Base-by-base conservation (phyloP, 37 sponge, comb jelly and placozoan species). In the Petrosia ficiformis region DNA sequence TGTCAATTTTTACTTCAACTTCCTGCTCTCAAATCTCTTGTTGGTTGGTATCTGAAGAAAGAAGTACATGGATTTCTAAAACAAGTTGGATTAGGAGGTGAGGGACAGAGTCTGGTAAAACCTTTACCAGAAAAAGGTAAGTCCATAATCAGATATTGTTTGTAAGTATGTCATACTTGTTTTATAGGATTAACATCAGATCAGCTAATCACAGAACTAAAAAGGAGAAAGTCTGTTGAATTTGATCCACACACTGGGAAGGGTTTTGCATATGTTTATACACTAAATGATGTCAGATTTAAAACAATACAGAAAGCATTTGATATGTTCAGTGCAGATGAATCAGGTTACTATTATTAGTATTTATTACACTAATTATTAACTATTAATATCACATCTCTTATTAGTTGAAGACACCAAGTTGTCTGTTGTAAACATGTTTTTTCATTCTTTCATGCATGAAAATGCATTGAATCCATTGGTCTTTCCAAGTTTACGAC, bases 401-500 rank as follows among this genome's bases (percentile, higher is more conserved):
- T n/a, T n/a, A n/a, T n/a, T n/a, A n/a, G n/a, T n/a, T n/a, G n/a
- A n/a, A n/a, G n/a, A n/a, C n/a, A n/a, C n/a, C n/a, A n/a, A n/a
- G n/a, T n/a, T 48, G 6, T 75, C 75, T 1, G 71, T 92, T 33
- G 86, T 88, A 19, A 39, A 78, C 10, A 58, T 68, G 79, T 92
- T 88, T 66, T 73, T 73, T n/a, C 70, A 65, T 38, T 77, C 93
- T 37, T 92, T 92, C 44, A 56, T 88, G 33, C 89, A 88, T 41
- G 93, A 92, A 43, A 92, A 92, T 74, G 93, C 93, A 1, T 82
- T 92, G 65, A 92, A 81, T 77, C 89, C 93, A 26, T 52, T 92
- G 76, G 82, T 92, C 39, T 92, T 92, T 44, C 93, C 93, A 5
- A 84, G 86, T 60, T 58, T 84, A 25, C 73, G 79, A 57, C 80